Conservation (phyloP, 2,797 vertebrate genomes). For the Microctenopoma stevenorrisi region DNA sequence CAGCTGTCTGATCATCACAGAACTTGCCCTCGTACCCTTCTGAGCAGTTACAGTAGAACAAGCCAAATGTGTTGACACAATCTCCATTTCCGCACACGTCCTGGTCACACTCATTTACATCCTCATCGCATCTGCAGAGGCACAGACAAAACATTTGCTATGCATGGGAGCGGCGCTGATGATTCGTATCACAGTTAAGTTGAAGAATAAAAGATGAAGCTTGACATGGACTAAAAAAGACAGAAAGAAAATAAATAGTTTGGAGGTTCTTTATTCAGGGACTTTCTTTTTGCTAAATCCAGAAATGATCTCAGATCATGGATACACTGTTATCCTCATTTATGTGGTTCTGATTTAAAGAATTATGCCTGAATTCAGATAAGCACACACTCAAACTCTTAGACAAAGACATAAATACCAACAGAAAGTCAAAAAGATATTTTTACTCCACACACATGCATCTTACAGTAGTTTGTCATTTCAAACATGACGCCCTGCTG, state of each 20-base stretch:
- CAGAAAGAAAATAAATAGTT: conserved; percentile 30
- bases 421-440: conserved; percentile 8
- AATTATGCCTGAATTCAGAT: conserved; percentile 16
- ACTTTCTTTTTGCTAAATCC: conserved; percentile 43
- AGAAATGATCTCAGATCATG: conserved; percentile 21
- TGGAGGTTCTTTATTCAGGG: conserved; percentile 33
- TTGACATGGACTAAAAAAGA: conserved; percentile 26
- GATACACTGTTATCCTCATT: conserved; percentile 34
- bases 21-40: conserved; percentile 89
- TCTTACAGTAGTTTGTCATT: conserved; percentile 39
- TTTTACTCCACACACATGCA: conserved; percentile 26
- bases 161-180: conserved; percentile 11
- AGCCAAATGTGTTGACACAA: conserved; percentile 92
- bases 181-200: conserved; percentile 32
- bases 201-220: conserved; percentile 30
- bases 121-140: conserved; percentile 89
- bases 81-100: conserved; percentile 87
- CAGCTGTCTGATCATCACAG: conserved; percentile 84
- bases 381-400: background rate
- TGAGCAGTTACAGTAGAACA: conserved; percentile 95
- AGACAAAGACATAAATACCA: conserved; percentile 11
- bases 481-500: conserved; percentile 49
- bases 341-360: conserved; percentile 29
- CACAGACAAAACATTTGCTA: conserved; percentile 18
- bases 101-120: conserved; percentile 91